Conservation (phyloP, 2,888 invertebrate species). For the Nycteola revayana region DNA sequence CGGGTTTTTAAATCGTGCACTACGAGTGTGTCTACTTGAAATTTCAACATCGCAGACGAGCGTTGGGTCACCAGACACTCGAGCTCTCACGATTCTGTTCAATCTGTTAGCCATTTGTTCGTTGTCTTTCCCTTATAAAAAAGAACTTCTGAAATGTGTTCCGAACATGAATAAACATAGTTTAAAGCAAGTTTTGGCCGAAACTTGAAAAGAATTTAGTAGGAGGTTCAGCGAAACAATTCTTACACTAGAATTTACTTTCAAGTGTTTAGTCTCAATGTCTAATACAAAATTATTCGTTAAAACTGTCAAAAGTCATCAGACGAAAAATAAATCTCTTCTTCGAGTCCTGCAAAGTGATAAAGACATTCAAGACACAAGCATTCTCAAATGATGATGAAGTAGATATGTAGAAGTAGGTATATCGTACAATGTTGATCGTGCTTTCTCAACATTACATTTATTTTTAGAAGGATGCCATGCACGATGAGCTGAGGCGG, state of each 20-base stretch:
- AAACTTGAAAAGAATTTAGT: slow-evolving; percentile 4
- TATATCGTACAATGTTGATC: slow-evolving; percentile 27
- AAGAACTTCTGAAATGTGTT: slow-evolving; percentile 30
- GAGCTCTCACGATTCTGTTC: slow-evolving; percentile 36
- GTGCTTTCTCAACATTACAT: slow-evolving; percentile 62
- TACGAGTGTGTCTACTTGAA: slow-evolving; percentile 59
- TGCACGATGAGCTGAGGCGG: slow-evolving; percentile 51
- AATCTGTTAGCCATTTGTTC: slow-evolving; percentile 43
- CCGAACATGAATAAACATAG: slow-evolving; percentile 19
- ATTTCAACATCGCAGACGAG: slow-evolving; percentile 61
- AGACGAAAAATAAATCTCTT: too few relatives aligned
- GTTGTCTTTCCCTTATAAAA: slow-evolving; percentile 17
- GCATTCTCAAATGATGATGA: too few relatives aligned
- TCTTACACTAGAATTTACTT: slow-evolving; percentile 12
- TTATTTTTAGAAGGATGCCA: slow-evolving; percentile 64
- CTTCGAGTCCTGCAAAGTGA: too few relatives aligned
- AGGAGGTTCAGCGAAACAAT: slow-evolving; percentile 8
- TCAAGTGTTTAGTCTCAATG: slow-evolving; percentile 12
- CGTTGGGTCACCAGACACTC: slow-evolving; percentile 43
- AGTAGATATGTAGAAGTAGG: too few relatives aligned
- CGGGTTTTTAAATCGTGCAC: slow-evolving; percentile 67
- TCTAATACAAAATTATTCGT: slow-evolving; percentile 5
- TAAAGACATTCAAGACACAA: too few relatives aligned
- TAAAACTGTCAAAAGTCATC: too few relatives aligned
- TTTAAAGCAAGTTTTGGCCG: slow-evolving; percentile 7